Evolutionary conservation across 2,888 invertebrate genomes (phyloP).

Genomic region (Clostera curtula): DNA sequence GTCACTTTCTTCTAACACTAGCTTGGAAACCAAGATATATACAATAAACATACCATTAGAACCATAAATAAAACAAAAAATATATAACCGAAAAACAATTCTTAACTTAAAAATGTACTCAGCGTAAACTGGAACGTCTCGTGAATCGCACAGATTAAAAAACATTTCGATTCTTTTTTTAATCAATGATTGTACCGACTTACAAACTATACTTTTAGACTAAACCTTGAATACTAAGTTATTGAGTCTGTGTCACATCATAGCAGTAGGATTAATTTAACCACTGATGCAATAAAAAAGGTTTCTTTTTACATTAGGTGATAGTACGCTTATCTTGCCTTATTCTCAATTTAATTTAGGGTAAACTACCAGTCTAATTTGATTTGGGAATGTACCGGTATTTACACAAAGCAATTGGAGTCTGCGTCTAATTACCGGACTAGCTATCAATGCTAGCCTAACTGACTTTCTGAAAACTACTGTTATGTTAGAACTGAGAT

Average conservation of each 20-base stretch:
- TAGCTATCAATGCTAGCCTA: too few species aligned
- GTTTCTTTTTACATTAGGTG: conserved; percentile 1
- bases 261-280: conserved; percentile 3
- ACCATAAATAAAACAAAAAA: conserved; percentile 26
- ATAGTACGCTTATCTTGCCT: too few species aligned
- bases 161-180: conserved; percentile 14
- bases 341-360: too few species aligned
- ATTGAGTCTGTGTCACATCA: conserved; percentile 16
- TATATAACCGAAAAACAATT: conserved; percentile 26
- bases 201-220: conserved; percentile 36
- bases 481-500: too few species aligned
- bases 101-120: conserved; percentile 32
- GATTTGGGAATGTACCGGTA: too few species aligned
- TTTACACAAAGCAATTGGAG: too few species aligned
- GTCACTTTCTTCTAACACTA: conserved; percentile 19
- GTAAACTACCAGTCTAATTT: too few species aligned
- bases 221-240: conserved; percentile 39
- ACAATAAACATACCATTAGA: conserved; percentile 21
- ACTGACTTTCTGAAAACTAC: too few species aligned
- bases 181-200: conserved; percentile 30
- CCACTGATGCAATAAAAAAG: not conserved
- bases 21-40: conserved; percentile 24
- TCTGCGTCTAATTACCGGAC: too few species aligned
- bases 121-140: conserved; percentile 27
- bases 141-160: conserved; percentile 12